These are phyloP conservation scores for Eristalinus aeneus DNA, from an alignment of 2,888 invertebrate genomes.

Conservation along the genomic window DNA sequence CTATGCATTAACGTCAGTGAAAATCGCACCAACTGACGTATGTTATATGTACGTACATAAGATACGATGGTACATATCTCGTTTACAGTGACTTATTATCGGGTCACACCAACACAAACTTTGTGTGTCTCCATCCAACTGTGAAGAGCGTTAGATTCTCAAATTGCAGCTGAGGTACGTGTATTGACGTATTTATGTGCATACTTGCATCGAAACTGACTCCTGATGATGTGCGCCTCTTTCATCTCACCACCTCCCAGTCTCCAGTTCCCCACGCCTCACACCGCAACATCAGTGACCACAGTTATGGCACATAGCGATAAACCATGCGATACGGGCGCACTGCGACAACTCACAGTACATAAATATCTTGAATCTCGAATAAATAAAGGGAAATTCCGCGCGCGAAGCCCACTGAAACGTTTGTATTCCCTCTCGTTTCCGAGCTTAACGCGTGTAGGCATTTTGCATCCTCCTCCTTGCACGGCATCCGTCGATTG, in stretches of 20 bases:
- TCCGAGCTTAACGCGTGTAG: slow-evolving; percentile 49
- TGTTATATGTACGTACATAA: not conserved
- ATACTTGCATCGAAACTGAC: not conserved
- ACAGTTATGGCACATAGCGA: not conserved
- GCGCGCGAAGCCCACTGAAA: slow-evolving; percentile 22
- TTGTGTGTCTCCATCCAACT: slow-evolving; percentile 17
- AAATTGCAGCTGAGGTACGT: slow-evolving; percentile 37
- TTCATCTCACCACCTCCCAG: not conserved
- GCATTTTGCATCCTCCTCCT: slow-evolving; percentile 42
- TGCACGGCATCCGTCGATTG: slow-evolving; percentile 12
- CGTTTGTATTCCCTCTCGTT: slow-evolving; percentile 31
- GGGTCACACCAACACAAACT: slow-evolving; percentile 58
- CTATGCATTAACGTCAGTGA: slow-evolving; percentile 45
- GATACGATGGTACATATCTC: slow-evolving; percentile 30
- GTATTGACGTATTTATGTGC: slow-evolving; percentile 3
- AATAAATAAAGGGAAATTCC: slow-evolving; percentile 33
- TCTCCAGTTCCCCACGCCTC: too few relatives aligned
- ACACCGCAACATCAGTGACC: not conserved
- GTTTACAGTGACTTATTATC: slow-evolving; percentile 58
- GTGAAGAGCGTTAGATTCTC: slow-evolving; percentile 51
- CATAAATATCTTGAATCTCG: slow-evolving; percentile 37
- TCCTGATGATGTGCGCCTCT: not conserved
- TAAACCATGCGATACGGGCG: slow-evolving; percentile 15
- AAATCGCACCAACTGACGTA: slow-evolving; percentile 33
- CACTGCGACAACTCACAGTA: slow-evolving; percentile 34